Conservation (phyloP, 2,888 invertebrate species). For the Apodemia hepburni region DNA sequence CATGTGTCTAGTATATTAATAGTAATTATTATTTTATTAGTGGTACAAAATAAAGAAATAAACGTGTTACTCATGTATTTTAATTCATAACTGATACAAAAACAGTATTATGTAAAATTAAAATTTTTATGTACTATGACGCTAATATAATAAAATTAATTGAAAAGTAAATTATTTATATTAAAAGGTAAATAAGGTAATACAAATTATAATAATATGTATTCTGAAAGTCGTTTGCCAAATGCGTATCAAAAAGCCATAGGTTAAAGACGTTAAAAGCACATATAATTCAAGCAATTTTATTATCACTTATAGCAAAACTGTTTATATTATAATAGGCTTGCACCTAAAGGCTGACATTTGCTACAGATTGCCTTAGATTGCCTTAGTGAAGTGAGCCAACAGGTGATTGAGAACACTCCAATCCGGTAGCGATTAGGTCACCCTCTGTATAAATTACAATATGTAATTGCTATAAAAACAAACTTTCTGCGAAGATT, state of each 20-base stretch:
- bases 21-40: no score
- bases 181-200: no score
- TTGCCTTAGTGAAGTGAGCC: slow-evolving; percentile 14
- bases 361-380: slow-evolving; percentile 20
- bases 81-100: no score
- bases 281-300: slow-evolving; percentile 4
- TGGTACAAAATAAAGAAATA: no score
- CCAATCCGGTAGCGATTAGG: slow-evolving; percentile 10
- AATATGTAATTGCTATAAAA: neutral
- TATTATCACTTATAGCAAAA: slow-evolving; percentile 10
- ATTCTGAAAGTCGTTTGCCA: no score
- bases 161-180: no score
- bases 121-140: no score
- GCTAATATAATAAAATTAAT: no score
- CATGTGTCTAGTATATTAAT: no score
- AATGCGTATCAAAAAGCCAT: neutral
- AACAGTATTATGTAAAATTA: no score
- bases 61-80: no score
- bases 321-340: slow-evolving; percentile 17
- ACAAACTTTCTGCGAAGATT: slow-evolving; percentile 3
- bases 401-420: slow-evolving; percentile 20
- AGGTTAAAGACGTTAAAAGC: slow-evolving; percentile 1
- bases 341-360: slow-evolving; percentile 21
- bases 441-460: slow-evolving; percentile 13
- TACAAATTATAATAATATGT: no score